Conservation (phyloP, 1,140 invertebrate species). For the Diploscapter pachys region DNA sequence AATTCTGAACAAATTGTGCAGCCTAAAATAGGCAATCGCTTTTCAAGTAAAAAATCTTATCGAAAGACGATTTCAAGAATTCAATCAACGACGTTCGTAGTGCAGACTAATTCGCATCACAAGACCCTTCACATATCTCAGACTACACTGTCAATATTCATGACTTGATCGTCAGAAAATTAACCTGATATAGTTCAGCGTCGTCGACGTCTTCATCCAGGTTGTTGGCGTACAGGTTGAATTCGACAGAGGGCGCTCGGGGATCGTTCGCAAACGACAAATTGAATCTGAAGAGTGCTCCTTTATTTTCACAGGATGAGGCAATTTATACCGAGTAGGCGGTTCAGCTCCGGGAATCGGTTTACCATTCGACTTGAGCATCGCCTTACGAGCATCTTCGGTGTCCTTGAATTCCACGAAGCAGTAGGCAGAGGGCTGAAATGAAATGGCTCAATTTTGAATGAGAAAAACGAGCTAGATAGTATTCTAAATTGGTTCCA, state of each 20-base stretch:
- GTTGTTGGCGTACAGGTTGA: constrained; percentile 54
- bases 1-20: too few relatives aligned
- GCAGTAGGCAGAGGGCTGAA: constrained; percentile 46
- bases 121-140: too few relatives aligned
- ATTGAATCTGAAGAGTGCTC: constrained; percentile 41
- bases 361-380: constrained; percentile 47
- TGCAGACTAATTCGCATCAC: background rate
- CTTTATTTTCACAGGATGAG: background rate
- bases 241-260: constrained; percentile 41
- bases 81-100: constrained; percentile 1
- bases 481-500: too few relatives aligned
- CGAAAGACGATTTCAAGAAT: constrained; percentile 8
- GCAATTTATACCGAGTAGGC: background rate
- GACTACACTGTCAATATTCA: too few relatives aligned
- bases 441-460: background rate
- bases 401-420: constrained; percentile 48
- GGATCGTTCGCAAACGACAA: constrained; percentile 55
- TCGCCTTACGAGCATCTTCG: constrained; percentile 45
- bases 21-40: too few relatives aligned
- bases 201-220: constrained; percentile 44
- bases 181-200: constrained; percentile 45
- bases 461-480: too few relatives aligned
- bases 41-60: background rate
- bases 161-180: background rate
- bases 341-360: constrained; percentile 42